These are phyloP conservation scores for Micropoecilia bifurca DNA, from an alignment of 2,797 vertebrate species.

Conservation along the genomic window DNA sequence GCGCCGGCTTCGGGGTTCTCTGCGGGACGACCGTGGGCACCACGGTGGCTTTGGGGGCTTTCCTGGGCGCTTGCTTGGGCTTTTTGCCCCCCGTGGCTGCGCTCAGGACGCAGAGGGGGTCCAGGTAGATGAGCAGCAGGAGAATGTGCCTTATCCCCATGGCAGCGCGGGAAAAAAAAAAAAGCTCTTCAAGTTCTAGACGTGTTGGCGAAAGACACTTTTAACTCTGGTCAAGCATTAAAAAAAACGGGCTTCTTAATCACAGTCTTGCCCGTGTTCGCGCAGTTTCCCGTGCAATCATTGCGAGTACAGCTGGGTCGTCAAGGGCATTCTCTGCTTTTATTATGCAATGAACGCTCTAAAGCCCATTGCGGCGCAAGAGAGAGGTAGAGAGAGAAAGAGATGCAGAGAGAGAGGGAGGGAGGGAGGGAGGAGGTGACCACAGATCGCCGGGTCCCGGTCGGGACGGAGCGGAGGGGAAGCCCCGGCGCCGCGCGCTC, in stretches of 20 bases:
- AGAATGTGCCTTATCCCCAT: slow-evolving; percentile 85
- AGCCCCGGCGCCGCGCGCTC: slow-evolving; percentile 37
- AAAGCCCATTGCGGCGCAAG: slow-evolving; percentile 33
- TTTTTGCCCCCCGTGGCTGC: slow-evolving; percentile 76
- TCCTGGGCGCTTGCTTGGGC: slow-evolving; percentile 66
- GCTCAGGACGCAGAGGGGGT: slow-evolving; percentile 80
- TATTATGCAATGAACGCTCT: slow-evolving; percentile 32
- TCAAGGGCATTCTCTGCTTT: slow-evolving; percentile 58
- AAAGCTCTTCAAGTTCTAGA: slow-evolving; percentile 35
- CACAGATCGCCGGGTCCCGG: slow-evolving; percentile 47
- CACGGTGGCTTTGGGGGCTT: slow-evolving; percentile 70
- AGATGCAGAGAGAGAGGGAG: too few species aligned
- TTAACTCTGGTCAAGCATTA: slow-evolving; percentile 21
- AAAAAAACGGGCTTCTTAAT: slow-evolving; percentile 36
- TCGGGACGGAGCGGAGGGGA: slow-evolving; percentile 14
- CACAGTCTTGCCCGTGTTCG: slow-evolving; percentile 47
- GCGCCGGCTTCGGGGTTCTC: slow-evolving; percentile 67
- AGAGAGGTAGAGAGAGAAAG: background rate
- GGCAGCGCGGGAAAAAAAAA: slow-evolving; percentile 38
- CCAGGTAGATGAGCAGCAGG: slow-evolving; percentile 83
- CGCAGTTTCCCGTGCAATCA: slow-evolving; percentile 58
- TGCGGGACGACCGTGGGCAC: slow-evolving; percentile 65
- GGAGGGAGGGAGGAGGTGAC: background rate
- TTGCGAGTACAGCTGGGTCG: slow-evolving; percentile 44
- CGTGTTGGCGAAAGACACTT: slow-evolving; percentile 32